A percentile compares a stretch with the other conserved stretches of the same genome.
Conservation (phyloP, 1,140 invertebrate genomes). For the Drosophila oshimai region DNA sequence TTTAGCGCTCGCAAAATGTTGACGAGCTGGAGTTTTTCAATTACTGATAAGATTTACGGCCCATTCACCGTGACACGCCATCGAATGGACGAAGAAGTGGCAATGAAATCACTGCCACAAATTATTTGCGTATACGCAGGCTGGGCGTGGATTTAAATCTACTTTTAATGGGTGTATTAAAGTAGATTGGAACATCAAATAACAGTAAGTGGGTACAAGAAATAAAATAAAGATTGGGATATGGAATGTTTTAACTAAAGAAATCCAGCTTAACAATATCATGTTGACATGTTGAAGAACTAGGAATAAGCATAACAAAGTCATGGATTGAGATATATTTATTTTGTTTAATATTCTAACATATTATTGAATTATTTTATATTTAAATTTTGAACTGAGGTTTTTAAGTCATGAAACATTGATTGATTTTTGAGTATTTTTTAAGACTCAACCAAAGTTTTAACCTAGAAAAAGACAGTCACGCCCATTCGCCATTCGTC, state of each 20-base stretch:
- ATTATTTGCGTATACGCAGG: background rate
- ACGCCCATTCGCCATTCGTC: background rate
- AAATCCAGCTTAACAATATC: too few relatives aligned
- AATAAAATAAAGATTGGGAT: background rate
- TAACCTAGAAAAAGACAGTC: background rate
- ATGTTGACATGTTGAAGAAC: too few relatives aligned
- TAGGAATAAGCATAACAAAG: too few relatives aligned
- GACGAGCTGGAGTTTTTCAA: conserved; percentile 63
- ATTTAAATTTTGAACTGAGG: too few relatives aligned
- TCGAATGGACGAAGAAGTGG: conserved; percentile 5
- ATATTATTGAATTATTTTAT: too few relatives aligned
- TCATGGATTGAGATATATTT: too few relatives aligned
- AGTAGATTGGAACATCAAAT: background rate
- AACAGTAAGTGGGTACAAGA: background rate
- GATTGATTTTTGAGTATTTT: background rate
- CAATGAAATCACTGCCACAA: background rate
- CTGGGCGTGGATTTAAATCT: background rate
- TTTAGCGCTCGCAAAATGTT: conserved; percentile 46
- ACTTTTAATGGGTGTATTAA: background rate
- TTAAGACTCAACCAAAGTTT: background rate
- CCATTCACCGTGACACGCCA: conserved; percentile 36
- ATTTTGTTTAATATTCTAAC: too few relatives aligned
- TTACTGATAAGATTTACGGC: conserved; percentile 54
- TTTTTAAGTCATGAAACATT: background rate
- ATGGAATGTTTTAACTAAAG: too few relatives aligned